phyloP scores from a whole-genome alignment of 1,140 invertebrate genomes.

The Sesamia nonagrioides region DNA sequence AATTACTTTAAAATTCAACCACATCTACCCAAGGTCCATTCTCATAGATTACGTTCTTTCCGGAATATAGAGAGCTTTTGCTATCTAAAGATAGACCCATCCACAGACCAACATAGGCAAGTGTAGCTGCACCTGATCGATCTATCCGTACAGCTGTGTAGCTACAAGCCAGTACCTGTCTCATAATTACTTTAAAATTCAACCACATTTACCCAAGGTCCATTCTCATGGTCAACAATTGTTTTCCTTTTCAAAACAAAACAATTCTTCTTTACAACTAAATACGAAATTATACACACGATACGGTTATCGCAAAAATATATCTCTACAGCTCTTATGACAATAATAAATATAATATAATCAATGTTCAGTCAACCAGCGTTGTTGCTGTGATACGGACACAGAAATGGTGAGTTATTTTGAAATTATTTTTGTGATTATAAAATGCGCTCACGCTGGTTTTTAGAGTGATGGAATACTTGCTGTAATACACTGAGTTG shows the following conservation, averaged over 20 bases:
- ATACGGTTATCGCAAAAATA: slow-evolving; percentile 5
- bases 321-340: neutral
- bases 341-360: slow-evolving; percentile 8
- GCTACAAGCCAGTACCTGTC: neutral
- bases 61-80: no score
- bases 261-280: slow-evolving; percentile 11
- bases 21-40: neutral
- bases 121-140: no score
- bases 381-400: slow-evolving; percentile 9
- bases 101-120: no score
- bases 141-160: no score
- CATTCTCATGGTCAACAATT: neutral
- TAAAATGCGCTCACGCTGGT: neutral
- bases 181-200: neutral
- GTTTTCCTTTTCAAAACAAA: neutral
- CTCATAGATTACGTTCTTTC: neutral
- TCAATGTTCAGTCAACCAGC: neutral
- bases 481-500: neutral
- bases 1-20: neutral
- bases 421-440: neutral
- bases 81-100: no score
- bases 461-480: neutral
- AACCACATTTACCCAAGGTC: neutral
- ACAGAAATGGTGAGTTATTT: neutral
- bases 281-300: neutral